Evolutionary conservation across 2,797 vertebrate genomes (phyloP), one percentile per base, ranked within the genome.

Genomic region (Gymnoscopelus braueri): DNA sequence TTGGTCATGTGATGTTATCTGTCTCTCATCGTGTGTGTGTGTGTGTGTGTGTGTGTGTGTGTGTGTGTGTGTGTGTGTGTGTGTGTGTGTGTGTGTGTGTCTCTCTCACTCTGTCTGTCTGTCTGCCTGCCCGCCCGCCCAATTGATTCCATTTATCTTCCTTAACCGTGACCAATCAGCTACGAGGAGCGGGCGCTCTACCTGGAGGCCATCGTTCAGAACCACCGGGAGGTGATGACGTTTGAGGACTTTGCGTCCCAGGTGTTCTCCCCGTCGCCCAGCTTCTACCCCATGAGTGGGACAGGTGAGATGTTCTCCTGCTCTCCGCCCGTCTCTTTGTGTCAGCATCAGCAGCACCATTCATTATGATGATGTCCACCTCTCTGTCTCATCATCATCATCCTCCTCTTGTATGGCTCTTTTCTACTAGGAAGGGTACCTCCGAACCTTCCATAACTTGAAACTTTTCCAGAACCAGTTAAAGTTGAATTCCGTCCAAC

Each of bases 181-280:
- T 99, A 99, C 0, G 98, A 99, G 87, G 98, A 99, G 74, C 92
- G 98, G 76, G 97, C 97, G 26, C 95, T 97, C 78, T 99, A 99
- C 81, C 93, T 99, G 55, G 98, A 99, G 92, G 98, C 96, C 89
- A 97, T 99, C 91, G 96, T 98, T 89, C 96, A 97, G 92, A 98
- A 97, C 94, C 97, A 99, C 85, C 95, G 96, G 71, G 97, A 99
- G 93, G 94, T 95, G 80, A 96, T 97, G 96, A 98, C 97, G 24
- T 99, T 99, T 74, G 98, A 99, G 89, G 97, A 99, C 92, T 99
- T 98, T 75, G 95, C 97, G 4, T 94, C 97, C 66, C 98, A 98
- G 93, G 95, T 98, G 88, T 99, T 98, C 91, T 96, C 95, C 64
- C 98, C 98, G 10, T 97, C 96, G 78, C 95, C 96, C 58, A 94